Evolutionary conservation across 2,113 vertebrate species (phyloP).

Genomic region (Hypomesus transpacificus): DNA sequence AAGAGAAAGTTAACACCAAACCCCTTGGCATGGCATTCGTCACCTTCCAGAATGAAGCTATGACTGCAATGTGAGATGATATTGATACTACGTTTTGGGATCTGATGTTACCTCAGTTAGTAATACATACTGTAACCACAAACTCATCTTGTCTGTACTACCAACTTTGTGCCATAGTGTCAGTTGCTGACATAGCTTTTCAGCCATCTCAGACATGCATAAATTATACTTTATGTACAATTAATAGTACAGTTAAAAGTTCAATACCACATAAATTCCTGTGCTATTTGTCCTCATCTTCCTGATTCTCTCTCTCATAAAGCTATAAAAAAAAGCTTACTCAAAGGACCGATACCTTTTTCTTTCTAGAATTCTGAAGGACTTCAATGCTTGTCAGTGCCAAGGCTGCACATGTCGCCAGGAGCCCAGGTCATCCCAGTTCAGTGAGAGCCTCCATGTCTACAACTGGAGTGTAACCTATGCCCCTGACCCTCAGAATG

Average conservation of each 20-base stretch:
- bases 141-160: too few species aligned
- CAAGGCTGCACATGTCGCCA: constrained; percentile 86
- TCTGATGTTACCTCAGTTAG: too few species aligned
- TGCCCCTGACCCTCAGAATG: constrained; percentile 93
- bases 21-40: constrained; percentile 97
- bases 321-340: too few species aligned
- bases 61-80: constrained; percentile 86
- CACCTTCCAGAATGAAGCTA: constrained; percentile 95
- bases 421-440: constrained; percentile 84
- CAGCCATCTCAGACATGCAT: not conserved
- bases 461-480: constrained; percentile 92
- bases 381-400: constrained; percentile 94
- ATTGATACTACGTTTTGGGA: too few species aligned
- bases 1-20: constrained; percentile 95
- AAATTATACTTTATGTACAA: too few species aligned
- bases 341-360: too few species aligned
- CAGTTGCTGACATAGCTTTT: not conserved
- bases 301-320: too few species aligned
- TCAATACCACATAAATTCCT: too few species aligned
- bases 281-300: too few species aligned
- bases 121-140: too few species aligned
- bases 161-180: too few species aligned
- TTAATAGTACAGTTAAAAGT: too few species aligned
- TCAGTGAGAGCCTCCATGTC: constrained; percentile 87
- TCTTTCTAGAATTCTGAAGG: constrained; percentile 85